phyloP scores from a whole-genome alignment of 2,113 vertebrate genomes.

The Entomyzon cyanotis region DNA sequence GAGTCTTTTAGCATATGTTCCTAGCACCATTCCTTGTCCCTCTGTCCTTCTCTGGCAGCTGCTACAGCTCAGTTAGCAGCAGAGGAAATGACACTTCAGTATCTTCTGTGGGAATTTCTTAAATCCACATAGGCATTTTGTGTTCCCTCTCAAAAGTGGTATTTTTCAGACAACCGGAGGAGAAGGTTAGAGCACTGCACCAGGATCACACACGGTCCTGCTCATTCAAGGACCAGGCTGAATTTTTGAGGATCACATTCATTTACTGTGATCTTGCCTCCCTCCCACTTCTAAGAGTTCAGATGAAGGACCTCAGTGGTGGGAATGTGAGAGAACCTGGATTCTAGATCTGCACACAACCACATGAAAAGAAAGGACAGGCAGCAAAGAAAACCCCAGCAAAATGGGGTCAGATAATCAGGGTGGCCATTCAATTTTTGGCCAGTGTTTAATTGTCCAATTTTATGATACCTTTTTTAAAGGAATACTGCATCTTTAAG shows the following conservation, averaged over 20 bases:
- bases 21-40: not conserved
- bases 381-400: slow-evolving; percentile 16
- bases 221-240: not conserved
- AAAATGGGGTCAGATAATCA: slow-evolving; percentile 1
- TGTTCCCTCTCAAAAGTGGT: not conserved
- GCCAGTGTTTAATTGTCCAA: slow-evolving; percentile 43
- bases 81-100: not conserved
- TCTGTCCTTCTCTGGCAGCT: not conserved
- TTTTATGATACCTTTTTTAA: slow-evolving; percentile 56
- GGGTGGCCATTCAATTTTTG: not conserved
- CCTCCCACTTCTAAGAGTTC: not conserved
- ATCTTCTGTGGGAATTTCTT: not conserved
- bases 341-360: not conserved
- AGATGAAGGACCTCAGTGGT: not conserved
- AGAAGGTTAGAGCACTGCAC: not conserved
- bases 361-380: not conserved
- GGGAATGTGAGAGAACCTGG: not conserved
- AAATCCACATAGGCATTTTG: not conserved
- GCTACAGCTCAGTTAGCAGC: not conserved
- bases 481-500: slow-evolving; percentile 78
- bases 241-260: not conserved
- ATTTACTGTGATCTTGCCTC: not conserved
- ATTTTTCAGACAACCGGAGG: not conserved
- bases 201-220: not conserved
- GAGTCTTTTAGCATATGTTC: not conserved